Evolutionary conservation across 2,113 vertebrate species (phyloP).

Genomic region (Columba livia): DNA sequence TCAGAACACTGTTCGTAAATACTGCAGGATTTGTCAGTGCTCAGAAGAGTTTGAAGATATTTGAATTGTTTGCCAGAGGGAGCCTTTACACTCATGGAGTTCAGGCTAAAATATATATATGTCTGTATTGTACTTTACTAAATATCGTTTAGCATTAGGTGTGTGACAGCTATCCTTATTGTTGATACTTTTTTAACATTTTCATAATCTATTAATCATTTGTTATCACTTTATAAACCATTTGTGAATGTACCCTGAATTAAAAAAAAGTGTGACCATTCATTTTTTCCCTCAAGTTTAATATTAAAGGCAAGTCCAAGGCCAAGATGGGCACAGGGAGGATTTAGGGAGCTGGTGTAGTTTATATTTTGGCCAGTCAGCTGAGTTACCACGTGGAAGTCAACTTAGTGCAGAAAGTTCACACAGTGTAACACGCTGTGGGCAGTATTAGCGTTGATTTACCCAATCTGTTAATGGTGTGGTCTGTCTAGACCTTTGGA

Average conservation of each 20-base stretch:
- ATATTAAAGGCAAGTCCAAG: slow-evolving; percentile 51
- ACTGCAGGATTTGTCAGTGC: background rate
- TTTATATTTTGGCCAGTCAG: slow-evolving; percentile 65
- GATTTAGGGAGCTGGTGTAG: slow-evolving; percentile 8
- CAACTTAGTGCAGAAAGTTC: slow-evolving; percentile 47
- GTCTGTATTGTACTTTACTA: background rate
- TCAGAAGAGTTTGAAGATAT: background rate
- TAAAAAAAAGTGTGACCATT: slow-evolving; percentile 5
- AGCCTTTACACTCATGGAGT: background rate
- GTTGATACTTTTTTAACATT: background rate
- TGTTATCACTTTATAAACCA: slow-evolving; percentile 57
- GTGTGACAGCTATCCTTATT: background rate
- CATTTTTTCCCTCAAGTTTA: slow-evolving; percentile 1
- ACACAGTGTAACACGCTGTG: slow-evolving; percentile 28
- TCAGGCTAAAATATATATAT: background rate
- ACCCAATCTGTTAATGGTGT: slow-evolving; percentile 56
- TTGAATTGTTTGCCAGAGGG: background rate
- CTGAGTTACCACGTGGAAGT: slow-evolving; percentile 68
- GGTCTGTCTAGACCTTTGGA: slow-evolving; percentile 75
- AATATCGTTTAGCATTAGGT: background rate
- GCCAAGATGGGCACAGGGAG: slow-evolving; percentile 57
- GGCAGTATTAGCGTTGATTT: slow-evolving; percentile 26
- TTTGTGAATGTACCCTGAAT: slow-evolving; percentile 42
- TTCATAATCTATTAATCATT: slow-evolving; percentile 31
- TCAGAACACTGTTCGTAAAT: background rate